Evolutionary conservation across 1,140 invertebrate genomes (phyloP), one percentile per base, ranked within the genome.

Genomic region (Lethrus apterus): DNA sequence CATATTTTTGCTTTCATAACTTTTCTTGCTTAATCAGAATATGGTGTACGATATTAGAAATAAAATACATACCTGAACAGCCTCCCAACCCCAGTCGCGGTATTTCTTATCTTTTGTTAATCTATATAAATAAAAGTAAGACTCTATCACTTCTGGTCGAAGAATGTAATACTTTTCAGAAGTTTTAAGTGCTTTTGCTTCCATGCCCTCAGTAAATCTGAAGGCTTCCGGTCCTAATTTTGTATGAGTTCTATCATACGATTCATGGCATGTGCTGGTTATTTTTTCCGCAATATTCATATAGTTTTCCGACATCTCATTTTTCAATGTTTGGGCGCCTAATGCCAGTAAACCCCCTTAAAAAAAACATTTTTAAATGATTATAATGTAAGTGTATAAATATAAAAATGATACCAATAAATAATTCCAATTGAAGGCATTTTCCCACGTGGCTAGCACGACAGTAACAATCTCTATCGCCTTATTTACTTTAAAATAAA

Each of bases 31-130:
- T n/a, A n/a, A n/a, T n/a, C n/a, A n/a, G n/a, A n/a, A n/a, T n/a
- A n/a, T n/a, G n/a, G n/a, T n/a, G n/a, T n/a, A n/a, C n/a, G n/a
- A n/a, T n/a, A n/a, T n/a, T n/a, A n/a, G n/a, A 26, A 26, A n/a
- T 26, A 7, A 26, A 26, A n/a, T n/a, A 33, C 54, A 59, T 64
- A 86, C 84, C 77, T 91, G 77, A 0, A 90, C 87, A 23, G 89
- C 92, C 63, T 97, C 90, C 96, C 95, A 99, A 2, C 88, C 94
- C 95, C 95, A 98, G 48, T 98, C 92, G 49, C 95, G 75, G 67
- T 98, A 98, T 65, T 93, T 96, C 46, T 83, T 84, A 63, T 99
- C 88, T 65, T 96, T 93, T 15, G 96, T 99, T 13, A 96, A 69
- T 45, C 94, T 75, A 90, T 93, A 99, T 74, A 98, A 77, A 56